Evolutionary conservation across 1,140 invertebrate species (phyloP).

Genomic region (Anastrepha obliqua): DNA sequence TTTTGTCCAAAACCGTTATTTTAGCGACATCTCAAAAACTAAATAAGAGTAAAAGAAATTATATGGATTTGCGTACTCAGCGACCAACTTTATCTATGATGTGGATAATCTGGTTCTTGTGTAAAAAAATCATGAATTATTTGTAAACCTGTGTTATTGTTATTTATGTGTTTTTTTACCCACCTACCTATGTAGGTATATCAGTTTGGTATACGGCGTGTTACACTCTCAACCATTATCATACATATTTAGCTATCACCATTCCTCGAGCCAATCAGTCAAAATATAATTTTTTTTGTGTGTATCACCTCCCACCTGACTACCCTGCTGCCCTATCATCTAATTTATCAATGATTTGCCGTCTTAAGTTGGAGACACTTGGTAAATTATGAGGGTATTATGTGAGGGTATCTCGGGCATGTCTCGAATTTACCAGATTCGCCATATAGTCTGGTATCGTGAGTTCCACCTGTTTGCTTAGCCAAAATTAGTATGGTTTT

Average conservation of each 20-base stretch:
- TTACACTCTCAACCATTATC: not conserved
- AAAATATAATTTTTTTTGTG: not conserved
- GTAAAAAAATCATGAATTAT: too few species aligned
- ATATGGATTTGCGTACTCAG: too few species aligned
- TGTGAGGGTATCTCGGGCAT: not conserved
- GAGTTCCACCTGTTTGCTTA: conserved; percentile 3
- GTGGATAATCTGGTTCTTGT: too few species aligned
- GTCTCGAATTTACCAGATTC: not conserved
- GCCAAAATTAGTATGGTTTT: not conserved
- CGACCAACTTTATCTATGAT: too few species aligned
- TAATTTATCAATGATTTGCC: not conserved
- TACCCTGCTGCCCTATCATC: not conserved
- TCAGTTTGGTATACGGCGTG: not conserved
- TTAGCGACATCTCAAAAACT: too few species aligned
- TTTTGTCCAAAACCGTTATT: too few species aligned
- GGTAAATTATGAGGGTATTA: too few species aligned
- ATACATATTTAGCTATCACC: conserved; percentile 2
- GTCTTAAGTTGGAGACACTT: too few species aligned
- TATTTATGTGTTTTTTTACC: not conserved
- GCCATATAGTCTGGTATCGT: not conserved
- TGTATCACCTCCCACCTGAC: not conserved
- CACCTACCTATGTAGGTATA: not conserved
- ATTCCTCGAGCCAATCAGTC: not conserved
- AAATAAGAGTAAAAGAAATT: too few species aligned
- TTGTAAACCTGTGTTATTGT: too few species aligned